These are phyloP conservation scores for Drosophila varians DNA, from an alignment of 1,140 invertebrate genomes.

Conservation along the genomic window DNA sequence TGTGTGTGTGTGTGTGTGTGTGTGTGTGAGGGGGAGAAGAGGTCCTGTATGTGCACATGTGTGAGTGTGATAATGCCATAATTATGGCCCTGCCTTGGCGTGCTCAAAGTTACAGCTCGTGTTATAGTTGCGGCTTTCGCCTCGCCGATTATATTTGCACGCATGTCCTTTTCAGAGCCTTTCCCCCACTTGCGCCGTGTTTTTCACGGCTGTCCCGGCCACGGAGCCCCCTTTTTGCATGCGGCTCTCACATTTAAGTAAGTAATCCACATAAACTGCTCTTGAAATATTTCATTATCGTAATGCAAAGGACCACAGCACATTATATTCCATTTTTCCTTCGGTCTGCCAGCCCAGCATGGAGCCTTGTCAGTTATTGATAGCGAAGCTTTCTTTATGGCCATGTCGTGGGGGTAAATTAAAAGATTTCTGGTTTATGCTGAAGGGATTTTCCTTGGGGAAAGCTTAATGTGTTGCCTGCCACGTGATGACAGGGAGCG, in stretches of 20 bases:
- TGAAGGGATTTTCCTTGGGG: background rate
- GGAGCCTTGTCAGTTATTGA: constrained; percentile 50
- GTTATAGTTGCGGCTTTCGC: constrained; percentile 65
- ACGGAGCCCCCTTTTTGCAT: constrained; percentile 58
- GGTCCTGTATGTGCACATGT: constrained; percentile 14
- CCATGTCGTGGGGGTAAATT: background rate
- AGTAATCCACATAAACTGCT: constrained; percentile 79
- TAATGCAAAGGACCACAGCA: constrained; percentile 73
- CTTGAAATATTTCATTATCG: constrained; percentile 80
- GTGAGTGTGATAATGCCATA: constrained; percentile 73
- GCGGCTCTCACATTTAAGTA: constrained; percentile 62
- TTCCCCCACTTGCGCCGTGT: constrained; percentile 48
- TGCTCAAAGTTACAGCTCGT: constrained; percentile 41
- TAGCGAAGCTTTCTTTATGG: constrained; percentile 47
- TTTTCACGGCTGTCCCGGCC: constrained; percentile 55
- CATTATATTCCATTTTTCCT: constrained; percentile 54
- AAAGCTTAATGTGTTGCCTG: background rate
- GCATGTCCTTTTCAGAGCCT: constrained; percentile 52
- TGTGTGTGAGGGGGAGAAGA: background rate
- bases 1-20: constrained; percentile 22
- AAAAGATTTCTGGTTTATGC: background rate
- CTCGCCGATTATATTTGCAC: constrained; percentile 68
- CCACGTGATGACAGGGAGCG: background rate
- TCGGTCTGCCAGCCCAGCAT: constrained; percentile 34
- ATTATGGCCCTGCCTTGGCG: constrained; percentile 74